Evolutionary conservation across 2,113 vertebrate genomes (phyloP).

Genomic region (Dunckerocampus dactyliophorus): DNA sequence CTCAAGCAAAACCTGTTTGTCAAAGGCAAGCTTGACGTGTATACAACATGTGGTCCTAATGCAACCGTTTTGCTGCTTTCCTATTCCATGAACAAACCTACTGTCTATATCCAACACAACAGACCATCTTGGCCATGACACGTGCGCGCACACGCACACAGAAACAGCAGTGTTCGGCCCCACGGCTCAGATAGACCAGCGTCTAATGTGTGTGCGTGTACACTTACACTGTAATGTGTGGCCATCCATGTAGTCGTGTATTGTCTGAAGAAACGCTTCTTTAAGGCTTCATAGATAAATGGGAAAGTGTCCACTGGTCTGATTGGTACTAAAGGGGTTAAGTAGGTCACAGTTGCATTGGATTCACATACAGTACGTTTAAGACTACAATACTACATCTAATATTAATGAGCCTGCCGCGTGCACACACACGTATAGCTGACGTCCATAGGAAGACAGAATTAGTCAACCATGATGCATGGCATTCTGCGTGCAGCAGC

Average conservation of each 20-base stretch:
- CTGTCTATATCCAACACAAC: background rate
- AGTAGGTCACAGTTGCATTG: conserved; percentile 43
- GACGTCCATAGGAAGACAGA: conserved; percentile 17
- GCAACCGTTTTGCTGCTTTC: background rate
- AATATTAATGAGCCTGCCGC: conserved; percentile 41
- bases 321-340: conserved; percentile 15
- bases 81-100: background rate
- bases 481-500: conserved; percentile 16
- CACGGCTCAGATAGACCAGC: conserved; percentile 25
- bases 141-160: background rate
- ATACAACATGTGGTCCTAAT: background rate
- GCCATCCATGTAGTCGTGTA: background rate
- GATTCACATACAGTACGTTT: conserved; percentile 49
- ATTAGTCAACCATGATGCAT: conserved; percentile 37
- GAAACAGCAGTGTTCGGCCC: conserved; percentile 18
- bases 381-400: conserved; percentile 31
- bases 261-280: no score
- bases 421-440: conserved; percentile 6
- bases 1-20: conserved; percentile 34
- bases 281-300: no score
- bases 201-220: background rate
- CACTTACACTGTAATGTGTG: background rate
- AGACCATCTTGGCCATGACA: background rate
- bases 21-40: conserved; percentile 46
- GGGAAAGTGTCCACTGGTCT: no score